Evolutionary conservation across 2,113 vertebrate genomes (phyloP).

Genomic region (Myiozetetes cayanensis): DNA sequence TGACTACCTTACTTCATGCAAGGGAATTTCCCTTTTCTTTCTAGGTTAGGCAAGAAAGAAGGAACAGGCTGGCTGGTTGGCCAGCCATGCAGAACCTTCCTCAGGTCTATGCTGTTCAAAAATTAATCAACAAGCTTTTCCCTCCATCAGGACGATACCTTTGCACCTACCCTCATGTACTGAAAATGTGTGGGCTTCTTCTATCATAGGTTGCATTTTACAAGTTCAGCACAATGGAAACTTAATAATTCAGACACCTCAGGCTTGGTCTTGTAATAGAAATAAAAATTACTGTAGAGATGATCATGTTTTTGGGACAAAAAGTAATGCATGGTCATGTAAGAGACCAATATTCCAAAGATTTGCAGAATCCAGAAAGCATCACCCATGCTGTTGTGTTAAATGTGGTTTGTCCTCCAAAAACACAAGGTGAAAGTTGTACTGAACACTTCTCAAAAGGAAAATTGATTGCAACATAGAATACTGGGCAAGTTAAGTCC

Average conservation of each 20-base stretch:
- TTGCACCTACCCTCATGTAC: not conserved
- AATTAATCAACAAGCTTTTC: not conserved
- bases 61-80: not conserved
- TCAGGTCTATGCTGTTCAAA: not conserved
- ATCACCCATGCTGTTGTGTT: not conserved
- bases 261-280: not conserved
- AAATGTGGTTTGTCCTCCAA: not conserved
- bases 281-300: not conserved
- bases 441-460: not conserved
- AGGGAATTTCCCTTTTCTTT: slow-evolving; percentile 48
- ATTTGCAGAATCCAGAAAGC: not conserved
- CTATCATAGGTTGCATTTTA: not conserved
- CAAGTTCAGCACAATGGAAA: not conserved
- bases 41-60: not conserved
- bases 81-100: slow-evolving; percentile 24
- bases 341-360: not conserved
- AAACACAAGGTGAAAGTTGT: not conserved
- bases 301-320: not conserved
- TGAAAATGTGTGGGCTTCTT: not conserved
- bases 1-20: not conserved
- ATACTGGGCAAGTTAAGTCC: not conserved
- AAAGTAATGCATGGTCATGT: not conserved
- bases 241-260: not conserved
- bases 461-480: not conserved
- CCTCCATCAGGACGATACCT: not conserved